Evolutionary conservation across 2,888 invertebrate genomes (phyloP).

Genomic region (Macrosiphum euphorbiae): DNA sequence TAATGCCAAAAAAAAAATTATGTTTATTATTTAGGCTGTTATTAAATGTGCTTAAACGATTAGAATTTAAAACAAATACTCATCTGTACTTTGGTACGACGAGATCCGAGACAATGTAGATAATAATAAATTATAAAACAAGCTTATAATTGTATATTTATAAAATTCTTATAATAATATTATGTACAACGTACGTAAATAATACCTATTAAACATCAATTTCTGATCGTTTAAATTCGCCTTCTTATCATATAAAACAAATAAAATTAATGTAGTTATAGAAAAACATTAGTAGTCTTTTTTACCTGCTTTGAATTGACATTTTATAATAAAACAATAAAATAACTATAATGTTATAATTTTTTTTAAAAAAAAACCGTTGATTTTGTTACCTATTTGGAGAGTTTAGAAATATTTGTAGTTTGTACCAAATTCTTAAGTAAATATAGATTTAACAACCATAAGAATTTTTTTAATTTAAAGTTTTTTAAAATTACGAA

Average conservation of each 20-base stretch:
- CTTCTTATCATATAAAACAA: background rate
- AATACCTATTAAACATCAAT: background rate
- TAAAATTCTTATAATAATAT: background rate
- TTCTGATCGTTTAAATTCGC: background rate
- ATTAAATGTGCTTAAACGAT: background rate
- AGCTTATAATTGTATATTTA: background rate
- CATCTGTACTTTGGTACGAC: background rate
- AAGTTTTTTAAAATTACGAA: background rate
- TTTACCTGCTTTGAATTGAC: background rate
- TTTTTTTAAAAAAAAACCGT: background rate
- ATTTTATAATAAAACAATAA: background rate
- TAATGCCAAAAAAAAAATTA: no score
- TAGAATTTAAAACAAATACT: background rate
- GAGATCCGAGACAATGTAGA: background rate
- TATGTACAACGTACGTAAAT: background rate
- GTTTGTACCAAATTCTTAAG: background rate
- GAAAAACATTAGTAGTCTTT: background rate
- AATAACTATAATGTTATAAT: background rate
- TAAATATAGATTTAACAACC: background rate
- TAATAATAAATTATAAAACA: background rate
- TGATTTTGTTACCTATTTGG: background rate
- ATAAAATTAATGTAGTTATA: background rate
- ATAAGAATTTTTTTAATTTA: background rate
- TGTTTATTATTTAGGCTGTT: background rate
- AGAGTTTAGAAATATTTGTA: background rate